Percentiles rank a stretch among this genome's conserved stretches.
These are phyloP conservation scores for Tetramorium alpestre DNA, from an alignment of 1,140 invertebrate species.

Conservation along the genomic window DNA sequence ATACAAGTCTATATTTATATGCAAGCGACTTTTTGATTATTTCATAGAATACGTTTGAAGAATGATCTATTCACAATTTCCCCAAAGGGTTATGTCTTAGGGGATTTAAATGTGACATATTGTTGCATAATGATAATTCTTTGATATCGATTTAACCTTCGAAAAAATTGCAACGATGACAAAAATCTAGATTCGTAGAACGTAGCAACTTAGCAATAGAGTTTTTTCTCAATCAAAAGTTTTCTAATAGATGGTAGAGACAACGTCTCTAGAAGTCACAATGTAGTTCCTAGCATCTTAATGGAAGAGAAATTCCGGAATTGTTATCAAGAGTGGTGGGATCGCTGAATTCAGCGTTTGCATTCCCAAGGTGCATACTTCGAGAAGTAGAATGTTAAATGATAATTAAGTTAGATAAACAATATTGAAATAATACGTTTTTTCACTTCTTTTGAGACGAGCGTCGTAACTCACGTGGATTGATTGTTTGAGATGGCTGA, in stretches of 20 bases:
- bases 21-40: not conserved
- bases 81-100: no score
- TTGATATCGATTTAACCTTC: not conserved
- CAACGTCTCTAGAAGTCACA: not conserved
- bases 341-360: not conserved
- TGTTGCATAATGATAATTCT: not conserved
- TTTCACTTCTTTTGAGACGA: not conserved
- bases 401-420: conserved; percentile 12
- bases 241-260: not conserved
- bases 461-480: not conserved
- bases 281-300: not conserved
- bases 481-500: not conserved
- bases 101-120: not conserved
- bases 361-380: not conserved
- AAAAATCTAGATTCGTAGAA: not conserved
- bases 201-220: not conserved
- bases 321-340: not conserved
- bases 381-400: not conserved
- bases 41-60: not conserved
- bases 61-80: no score
- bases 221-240: not conserved
- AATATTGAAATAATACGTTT: not conserved
- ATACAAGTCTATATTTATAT: not conserved
- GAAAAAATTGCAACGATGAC: not conserved
- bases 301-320: conserved; percentile 2